Conservation (phyloP, 1,140 invertebrate species). For the Rhopalosiphum maidis region DNA sequence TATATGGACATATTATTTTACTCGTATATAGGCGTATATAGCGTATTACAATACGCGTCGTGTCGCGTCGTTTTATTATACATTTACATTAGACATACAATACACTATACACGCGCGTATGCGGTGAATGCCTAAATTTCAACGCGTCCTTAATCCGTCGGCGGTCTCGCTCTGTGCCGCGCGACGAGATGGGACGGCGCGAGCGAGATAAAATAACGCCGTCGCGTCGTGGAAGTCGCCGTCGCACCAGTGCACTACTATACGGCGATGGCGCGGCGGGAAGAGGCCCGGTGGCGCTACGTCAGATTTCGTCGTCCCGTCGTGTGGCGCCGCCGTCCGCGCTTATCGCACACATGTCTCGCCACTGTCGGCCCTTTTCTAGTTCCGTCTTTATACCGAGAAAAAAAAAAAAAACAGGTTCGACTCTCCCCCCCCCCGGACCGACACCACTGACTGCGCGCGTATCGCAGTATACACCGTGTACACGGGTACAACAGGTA, state of each 20-base stretch:
- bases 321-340: constrained; percentile 54
- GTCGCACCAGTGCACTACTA: background rate
- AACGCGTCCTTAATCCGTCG: constrained; percentile 37
- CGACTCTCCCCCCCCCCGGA: background rate
- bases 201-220: background rate
- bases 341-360: constrained; percentile 46
- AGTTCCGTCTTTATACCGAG: background rate
- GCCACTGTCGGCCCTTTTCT: constrained; percentile 27
- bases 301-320: constrained; percentile 36
- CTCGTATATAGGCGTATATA: too few species aligned
- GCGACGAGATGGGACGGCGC: background rate
- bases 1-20: background rate
- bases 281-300: constrained; percentile 27
- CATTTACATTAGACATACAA: background rate
- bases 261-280: background rate
- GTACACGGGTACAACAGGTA: too few species aligned
- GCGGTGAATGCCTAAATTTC: constrained; percentile 31
- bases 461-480: too few species aligned
- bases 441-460: background rate
- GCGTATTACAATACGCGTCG: too few species aligned
- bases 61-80: background rate
- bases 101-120: background rate
- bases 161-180: background rate
- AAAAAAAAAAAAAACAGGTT: constrained; percentile 32
- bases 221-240: background rate